Evolutionary conservation across 1,140 invertebrate species (phyloP).

Genomic region (Brachionus calyciflorus): DNA sequence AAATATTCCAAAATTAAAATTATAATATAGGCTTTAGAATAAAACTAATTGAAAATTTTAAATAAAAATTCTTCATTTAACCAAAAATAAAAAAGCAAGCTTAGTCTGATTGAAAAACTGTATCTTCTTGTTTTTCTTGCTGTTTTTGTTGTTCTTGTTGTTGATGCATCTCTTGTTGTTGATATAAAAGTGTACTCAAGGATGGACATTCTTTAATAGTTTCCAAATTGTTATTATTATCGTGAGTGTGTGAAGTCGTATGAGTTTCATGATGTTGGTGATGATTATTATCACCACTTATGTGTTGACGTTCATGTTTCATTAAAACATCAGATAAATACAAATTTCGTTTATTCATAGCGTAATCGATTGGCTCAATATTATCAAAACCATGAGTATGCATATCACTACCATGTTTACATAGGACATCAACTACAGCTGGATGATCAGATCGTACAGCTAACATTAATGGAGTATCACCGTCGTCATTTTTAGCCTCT

Average conservation of each 20-base stretch:
- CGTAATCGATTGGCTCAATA: slow-evolving; percentile 36
- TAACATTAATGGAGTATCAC: slow-evolving; percentile 41
- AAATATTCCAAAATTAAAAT: too few species aligned
- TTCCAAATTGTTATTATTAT: slow-evolving; percentile 19
- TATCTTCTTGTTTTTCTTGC: not conserved
- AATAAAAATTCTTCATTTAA: slow-evolving; percentile 1
- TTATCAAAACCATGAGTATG: slow-evolving; percentile 43
- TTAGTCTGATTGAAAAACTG: slow-evolving; percentile 19
- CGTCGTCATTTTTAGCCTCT: slow-evolving; percentile 46
- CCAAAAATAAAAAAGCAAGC: not conserved
- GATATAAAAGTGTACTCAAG: slow-evolving; percentile 2
- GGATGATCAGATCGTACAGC: slow-evolving; percentile 22
- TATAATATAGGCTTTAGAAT: too few species aligned
- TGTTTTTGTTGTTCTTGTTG: not conserved
- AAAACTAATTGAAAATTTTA: too few species aligned
- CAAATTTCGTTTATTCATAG: slow-evolving; percentile 34
- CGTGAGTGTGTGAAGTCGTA: not conserved
- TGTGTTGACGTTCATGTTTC: slow-evolving; percentile 30
- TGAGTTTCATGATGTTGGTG: not conserved
- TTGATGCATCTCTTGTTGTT: slow-evolving; percentile 14
- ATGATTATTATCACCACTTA: not conserved
- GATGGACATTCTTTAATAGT: slow-evolving; percentile 34
- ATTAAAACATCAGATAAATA: slow-evolving; percentile 41
- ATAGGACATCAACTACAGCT: slow-evolving; percentile 30
- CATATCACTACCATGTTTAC: slow-evolving; percentile 32